phyloP scores from a whole-genome alignment of 1,140 invertebrate genomes.

The Dolichoris vasculosae region DNA sequence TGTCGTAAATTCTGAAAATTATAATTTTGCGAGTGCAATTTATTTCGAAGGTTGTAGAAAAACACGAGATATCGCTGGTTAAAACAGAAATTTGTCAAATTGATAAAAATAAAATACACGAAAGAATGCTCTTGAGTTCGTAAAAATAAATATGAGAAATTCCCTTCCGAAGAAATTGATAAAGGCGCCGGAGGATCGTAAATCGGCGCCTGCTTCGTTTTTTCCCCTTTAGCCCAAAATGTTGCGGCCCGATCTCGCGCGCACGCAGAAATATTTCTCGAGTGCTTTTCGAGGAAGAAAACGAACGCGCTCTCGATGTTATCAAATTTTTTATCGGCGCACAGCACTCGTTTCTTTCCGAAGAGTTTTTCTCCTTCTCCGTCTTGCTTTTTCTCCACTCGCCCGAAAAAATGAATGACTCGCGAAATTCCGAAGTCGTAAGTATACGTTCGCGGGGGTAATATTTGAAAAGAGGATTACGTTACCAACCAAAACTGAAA shows the following conservation, averaged over 20 bases:
- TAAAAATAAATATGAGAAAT: conserved; percentile 50
- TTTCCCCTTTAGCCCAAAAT: conserved; percentile 24
- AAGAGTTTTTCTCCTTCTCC: background rate
- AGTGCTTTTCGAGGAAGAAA: conserved; percentile 49
- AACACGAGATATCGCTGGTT: background rate
- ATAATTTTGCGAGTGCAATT: background rate
- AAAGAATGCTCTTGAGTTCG: background rate
- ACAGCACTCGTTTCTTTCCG: conserved; percentile 45
- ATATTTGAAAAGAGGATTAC: conserved; percentile 2
- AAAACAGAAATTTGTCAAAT: conserved; percentile 31
- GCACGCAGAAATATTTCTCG: conserved; percentile 41
- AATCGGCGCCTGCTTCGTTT: conserved; percentile 40
- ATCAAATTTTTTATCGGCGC: conserved; percentile 51
- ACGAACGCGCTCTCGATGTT: conserved; percentile 44
- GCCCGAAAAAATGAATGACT: conserved; percentile 32
- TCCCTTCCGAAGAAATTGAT: conserved; percentile 45
- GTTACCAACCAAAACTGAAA: background rate
- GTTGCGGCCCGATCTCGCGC: background rate
- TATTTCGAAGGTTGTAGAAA: background rate
- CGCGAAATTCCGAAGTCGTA: background rate
- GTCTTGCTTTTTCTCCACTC: background rate
- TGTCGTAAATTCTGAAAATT: background rate
- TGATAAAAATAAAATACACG: conserved; percentile 18
- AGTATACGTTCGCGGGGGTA: background rate
- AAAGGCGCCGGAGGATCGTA: conserved; percentile 45